Evolutionary conservation across 2,888 invertebrate species (phyloP).

Genomic region (Nephrocerus scutellatus): DNA sequence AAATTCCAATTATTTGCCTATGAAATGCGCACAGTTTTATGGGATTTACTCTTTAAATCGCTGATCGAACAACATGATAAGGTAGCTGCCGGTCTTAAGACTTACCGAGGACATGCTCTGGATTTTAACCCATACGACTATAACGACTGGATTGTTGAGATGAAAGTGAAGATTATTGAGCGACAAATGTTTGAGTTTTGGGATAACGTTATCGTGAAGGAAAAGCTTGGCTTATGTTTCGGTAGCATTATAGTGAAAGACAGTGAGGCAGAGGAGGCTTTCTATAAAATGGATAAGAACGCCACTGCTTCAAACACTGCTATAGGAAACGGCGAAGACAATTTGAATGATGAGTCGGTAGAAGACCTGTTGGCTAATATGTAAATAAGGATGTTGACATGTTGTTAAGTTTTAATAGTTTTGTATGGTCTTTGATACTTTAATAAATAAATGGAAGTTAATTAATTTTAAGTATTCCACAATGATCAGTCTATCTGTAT

Average conservation of each 20-base stretch:
- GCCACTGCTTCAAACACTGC: constrained; percentile 3
- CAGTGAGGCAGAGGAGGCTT: constrained; percentile 27
- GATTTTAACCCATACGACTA: constrained; percentile 38
- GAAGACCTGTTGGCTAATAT: constrained; percentile 24
- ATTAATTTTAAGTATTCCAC: too few relatives aligned
- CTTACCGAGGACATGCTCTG: constrained; percentile 33
- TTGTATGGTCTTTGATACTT: too few relatives aligned
- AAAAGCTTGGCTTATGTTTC: constrained; percentile 36
- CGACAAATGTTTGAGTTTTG: constrained; percentile 34
- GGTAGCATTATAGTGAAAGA: constrained; percentile 34
- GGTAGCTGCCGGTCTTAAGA: constrained; percentile 30
- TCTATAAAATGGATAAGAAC: constrained; percentile 26
- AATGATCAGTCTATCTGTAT: too few relatives aligned
- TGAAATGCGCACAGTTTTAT: constrained; percentile 38
- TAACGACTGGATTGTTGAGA: constrained; percentile 36
- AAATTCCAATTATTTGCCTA: constrained; percentile 33
- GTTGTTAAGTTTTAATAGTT: too few relatives aligned
- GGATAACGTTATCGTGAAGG: constrained; percentile 31
- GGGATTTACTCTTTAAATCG: constrained; percentile 34
- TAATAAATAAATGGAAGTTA: too few relatives aligned
- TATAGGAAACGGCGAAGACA: constrained; percentile 7
- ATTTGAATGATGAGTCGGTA: constrained; percentile 21
- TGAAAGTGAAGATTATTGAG: constrained; percentile 28
- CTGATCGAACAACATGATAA: constrained; percentile 31
- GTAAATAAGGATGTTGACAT: too few relatives aligned